phyloP scores from a whole-genome alignment of 53 echinoderm and acorn worm species.

The Mesocentrotus franciscanus region DNA sequence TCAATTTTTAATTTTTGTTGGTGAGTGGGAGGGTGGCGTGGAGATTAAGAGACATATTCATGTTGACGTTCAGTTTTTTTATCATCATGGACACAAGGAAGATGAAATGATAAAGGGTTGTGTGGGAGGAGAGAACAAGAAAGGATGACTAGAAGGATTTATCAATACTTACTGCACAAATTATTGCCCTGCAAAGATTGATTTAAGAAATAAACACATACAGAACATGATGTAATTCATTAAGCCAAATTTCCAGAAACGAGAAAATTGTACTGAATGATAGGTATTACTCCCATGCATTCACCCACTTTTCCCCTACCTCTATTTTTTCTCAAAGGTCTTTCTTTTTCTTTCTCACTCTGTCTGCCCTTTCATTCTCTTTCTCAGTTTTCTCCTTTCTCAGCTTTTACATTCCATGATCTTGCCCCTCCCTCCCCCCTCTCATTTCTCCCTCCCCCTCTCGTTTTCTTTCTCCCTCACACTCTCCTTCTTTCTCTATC shows the following conservation, averaged over 20 bases:
- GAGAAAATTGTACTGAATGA: too few species aligned
- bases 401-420: neutral
- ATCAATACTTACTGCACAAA: too few species aligned
- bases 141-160: neutral
- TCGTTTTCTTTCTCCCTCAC: neutral
- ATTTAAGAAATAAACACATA: too few species aligned
- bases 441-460: neutral
- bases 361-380: neutral
- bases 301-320: neutral
- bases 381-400: neutral
- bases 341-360: neutral
- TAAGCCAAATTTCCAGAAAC: too few species aligned
- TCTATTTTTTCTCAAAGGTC: neutral
- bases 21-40: neutral
- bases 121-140: neutral
- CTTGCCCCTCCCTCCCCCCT: neutral
- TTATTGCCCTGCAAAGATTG: too few species aligned
- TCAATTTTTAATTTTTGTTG: too few species aligned
- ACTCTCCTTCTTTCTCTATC: neutral
- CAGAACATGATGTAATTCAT: too few species aligned
- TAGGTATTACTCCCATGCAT: neutral
- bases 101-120: neutral
- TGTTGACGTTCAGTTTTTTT: too few species aligned
- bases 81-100: too few species aligned
- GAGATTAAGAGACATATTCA: neutral